Percentiles rank a stretch among this genome's conserved stretches.
Evolutionary conservation across 2,888 invertebrate species (phyloP).

Genomic region (Celastrina argiolus): DNA sequence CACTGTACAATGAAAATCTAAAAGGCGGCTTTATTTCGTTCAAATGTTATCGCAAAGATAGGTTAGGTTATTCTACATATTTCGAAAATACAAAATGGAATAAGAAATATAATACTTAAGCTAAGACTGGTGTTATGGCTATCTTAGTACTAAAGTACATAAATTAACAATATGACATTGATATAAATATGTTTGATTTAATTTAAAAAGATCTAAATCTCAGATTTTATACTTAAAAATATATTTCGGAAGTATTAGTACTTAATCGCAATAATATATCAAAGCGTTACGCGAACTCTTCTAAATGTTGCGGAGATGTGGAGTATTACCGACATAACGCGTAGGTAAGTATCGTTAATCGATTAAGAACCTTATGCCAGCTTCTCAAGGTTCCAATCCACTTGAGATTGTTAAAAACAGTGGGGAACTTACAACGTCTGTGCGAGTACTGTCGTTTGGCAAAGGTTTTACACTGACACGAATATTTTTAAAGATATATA

Average conservation of each 20-base stretch:
- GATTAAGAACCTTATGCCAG: conserved; percentile 24
- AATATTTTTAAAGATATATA: conserved; percentile 21
- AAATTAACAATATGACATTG: no score
- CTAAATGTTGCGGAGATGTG: conserved; percentile 36
- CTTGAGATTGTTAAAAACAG: conserved; percentile 21
- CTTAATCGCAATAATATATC: conserved; percentile 15
- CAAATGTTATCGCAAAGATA: not conserved
- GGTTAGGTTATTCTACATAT: not conserved
- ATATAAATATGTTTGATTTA: not conserved
- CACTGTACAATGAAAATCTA: conserved; percentile 34
- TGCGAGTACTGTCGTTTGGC: conserved; percentile 33
- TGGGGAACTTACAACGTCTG: conserved; percentile 39
- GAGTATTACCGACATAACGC: conserved; percentile 33
- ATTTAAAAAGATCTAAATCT: not conserved
- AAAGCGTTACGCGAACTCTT: conserved; percentile 34
- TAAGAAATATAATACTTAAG: not conserved
- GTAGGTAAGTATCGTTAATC: conserved; percentile 15
- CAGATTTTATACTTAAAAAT: not conserved
- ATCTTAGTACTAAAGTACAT: no score
- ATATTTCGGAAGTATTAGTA: not conserved
- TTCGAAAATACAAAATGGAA: not conserved
- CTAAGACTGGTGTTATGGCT: not conserved
- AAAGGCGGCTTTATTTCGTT: conserved; percentile 27
- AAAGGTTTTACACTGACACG: conserved; percentile 27
- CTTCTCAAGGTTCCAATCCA: conserved; percentile 23